These are phyloP conservation scores for Oscheius onirici DNA, from an alignment of 2,888 invertebrate species.

Conservation along the genomic window DNA sequence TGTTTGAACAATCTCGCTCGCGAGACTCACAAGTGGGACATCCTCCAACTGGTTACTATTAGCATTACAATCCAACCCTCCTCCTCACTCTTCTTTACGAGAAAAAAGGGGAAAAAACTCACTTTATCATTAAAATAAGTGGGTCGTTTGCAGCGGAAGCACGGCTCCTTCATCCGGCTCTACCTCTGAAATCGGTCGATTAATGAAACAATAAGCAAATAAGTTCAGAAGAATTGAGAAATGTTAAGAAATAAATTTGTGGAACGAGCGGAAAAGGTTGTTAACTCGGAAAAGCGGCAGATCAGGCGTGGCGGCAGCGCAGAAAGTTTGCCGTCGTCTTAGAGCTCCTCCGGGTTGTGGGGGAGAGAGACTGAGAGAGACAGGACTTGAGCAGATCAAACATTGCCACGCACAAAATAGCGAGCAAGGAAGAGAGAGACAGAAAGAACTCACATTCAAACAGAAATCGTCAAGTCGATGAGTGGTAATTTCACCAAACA, in stretches of 20 bases:
- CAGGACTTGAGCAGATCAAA: conserved; percentile 31
- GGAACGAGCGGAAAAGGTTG: conserved; percentile 11
- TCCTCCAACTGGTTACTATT: conserved; percentile 32
- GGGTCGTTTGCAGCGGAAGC: conserved; percentile 71
- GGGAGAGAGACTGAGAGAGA: neutral
- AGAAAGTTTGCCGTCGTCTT: conserved; percentile 29
- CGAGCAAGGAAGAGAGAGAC: conserved; percentile 22
- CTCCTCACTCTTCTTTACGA: conserved; percentile 1
- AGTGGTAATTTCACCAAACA: neutral
- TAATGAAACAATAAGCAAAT: neutral
- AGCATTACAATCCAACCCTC: conserved; percentile 30
- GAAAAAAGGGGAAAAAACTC: neutral
- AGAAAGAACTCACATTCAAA: conserved; percentile 11
- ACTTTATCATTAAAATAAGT: conserved; percentile 72
- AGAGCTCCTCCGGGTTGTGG: conserved; percentile 21
- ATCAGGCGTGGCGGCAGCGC: conserved; percentile 21
- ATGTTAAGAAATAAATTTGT: neutral
- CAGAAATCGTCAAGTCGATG: conserved; percentile 16
- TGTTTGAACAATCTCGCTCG: neutral
- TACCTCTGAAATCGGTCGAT: neutral
- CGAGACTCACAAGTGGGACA: conserved; percentile 28
- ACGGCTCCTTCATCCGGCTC: conserved; percentile 69
- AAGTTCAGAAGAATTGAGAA: neutral
- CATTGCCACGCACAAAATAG: conserved; percentile 13
- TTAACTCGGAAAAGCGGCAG: conserved; percentile 18